Conservation (phyloP, 2,113 vertebrate species). For the Lota lota region DNA sequence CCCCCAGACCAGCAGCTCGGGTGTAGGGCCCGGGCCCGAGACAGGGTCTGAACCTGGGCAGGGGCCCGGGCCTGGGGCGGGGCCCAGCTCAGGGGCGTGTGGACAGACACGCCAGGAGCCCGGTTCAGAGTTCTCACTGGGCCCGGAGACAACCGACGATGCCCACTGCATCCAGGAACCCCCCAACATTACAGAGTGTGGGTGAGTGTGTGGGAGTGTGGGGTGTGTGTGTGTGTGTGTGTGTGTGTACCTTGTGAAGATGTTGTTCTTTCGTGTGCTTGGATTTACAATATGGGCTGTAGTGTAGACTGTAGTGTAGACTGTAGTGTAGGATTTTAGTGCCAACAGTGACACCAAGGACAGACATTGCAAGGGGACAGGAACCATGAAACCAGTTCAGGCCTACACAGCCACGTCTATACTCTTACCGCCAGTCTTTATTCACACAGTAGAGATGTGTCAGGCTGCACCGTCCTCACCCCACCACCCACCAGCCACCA, state of each 20-base stretch:
- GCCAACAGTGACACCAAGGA: too few species aligned
- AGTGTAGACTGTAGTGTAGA: too few species aligned
- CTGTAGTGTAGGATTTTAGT: too few species aligned
- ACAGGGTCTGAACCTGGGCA: slow-evolving; percentile 51
- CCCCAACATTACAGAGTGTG: slow-evolving; percentile 81
- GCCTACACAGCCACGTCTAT: too few species aligned
- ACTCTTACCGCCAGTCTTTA: too few species aligned
- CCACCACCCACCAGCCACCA: neutral
- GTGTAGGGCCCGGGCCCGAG: slow-evolving; percentile 48
- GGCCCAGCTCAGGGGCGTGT: slow-evolving; percentile 75
- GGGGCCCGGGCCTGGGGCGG: slow-evolving; percentile 57
- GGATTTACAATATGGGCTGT: too few species aligned
- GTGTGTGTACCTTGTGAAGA: neutral
- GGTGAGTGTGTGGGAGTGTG: slow-evolving; percentile 73
- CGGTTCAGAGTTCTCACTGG: slow-evolving; percentile 76
- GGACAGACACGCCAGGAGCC: slow-evolving; percentile 78
- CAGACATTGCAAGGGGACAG: too few species aligned
- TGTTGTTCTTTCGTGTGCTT: neutral
- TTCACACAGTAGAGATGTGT: too few species aligned
- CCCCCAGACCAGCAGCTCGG: slow-evolving; percentile 77
- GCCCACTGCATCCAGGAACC: slow-evolving; percentile 81
- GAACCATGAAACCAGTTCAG: too few species aligned
- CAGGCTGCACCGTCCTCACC: too few species aligned
- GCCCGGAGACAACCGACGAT: slow-evolving; percentile 81
- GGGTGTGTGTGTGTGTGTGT: neutral